A percentile compares a stretch with the other conserved stretches of the same genome.
Evolutionary conservation across 2,113 vertebrate species (phyloP).

Genomic region (Arenaria interpres): DNA sequence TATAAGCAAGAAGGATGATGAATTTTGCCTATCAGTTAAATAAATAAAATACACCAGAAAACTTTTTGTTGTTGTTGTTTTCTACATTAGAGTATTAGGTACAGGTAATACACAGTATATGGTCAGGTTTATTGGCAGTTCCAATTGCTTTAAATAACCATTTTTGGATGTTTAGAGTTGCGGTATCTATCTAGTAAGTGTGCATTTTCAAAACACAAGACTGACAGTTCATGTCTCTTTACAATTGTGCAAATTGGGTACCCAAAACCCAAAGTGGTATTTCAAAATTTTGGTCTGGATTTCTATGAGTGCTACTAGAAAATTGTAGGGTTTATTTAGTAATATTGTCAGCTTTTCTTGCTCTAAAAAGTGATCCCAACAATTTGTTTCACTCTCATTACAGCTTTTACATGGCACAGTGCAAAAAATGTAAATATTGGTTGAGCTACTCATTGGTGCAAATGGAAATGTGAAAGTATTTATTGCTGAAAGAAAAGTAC

Average conservation of each 20-base stretch:
- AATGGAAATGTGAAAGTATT: conserved; percentile 41
- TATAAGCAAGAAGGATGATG: background rate
- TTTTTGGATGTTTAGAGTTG: background rate
- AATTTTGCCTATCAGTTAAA: background rate
- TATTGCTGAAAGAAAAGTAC: conserved; percentile 33
- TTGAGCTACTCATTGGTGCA: background rate
- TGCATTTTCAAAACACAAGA: background rate
- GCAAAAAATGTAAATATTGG: conserved; percentile 9
- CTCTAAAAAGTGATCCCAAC: background rate
- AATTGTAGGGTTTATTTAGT: background rate
- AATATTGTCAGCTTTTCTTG: background rate
- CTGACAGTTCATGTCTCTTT: background rate
- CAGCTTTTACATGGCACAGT: background rate
- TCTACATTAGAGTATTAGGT: background rate
- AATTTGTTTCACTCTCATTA: background rate
- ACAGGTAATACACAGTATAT: background rate
- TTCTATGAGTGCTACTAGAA: background rate
- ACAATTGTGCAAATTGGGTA: background rate
- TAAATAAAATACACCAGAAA: background rate
- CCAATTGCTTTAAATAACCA: background rate
- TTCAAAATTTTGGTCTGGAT: background rate
- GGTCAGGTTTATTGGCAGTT: background rate
- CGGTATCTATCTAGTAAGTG: background rate
- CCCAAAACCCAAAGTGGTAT: background rate
- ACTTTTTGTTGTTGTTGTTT: background rate